Conservation (phyloP, 1,140 invertebrate species). For the Macrostomum lignano region DNA sequence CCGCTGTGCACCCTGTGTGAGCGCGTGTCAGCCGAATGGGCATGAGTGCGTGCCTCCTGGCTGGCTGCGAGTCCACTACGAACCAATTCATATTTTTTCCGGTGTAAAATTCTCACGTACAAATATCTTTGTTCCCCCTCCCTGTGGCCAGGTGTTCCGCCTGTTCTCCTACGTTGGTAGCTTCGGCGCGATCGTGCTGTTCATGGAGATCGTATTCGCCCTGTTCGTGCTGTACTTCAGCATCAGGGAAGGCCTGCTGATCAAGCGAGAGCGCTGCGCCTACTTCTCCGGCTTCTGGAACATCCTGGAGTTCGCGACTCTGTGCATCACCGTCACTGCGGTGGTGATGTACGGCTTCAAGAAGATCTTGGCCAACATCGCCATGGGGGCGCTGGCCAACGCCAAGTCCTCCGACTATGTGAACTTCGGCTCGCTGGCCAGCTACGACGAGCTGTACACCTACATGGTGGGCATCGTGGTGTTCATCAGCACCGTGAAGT, state of each 20-base stretch:
- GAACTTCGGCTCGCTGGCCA: conserved; percentile 29
- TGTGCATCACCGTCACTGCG: conserved; percentile 22
- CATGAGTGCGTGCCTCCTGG: too few species aligned
- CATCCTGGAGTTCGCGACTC: conserved; percentile 25
- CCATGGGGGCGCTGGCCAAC: conserved; percentile 22
- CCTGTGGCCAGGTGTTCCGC: conserved; percentile 17
- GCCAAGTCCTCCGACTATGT: conserved; percentile 28
- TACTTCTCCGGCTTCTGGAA: conserved; percentile 31
- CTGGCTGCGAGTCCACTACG: too few species aligned
- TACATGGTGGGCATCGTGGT: conserved; percentile 27
- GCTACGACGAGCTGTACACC: conserved; percentile 30
- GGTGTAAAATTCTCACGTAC: conserved; percentile 12
- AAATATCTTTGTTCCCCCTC: too few species aligned
- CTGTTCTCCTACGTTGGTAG: conserved; percentile 23
- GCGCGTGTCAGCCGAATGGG: too few species aligned
- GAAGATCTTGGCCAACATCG: conserved; percentile 22
- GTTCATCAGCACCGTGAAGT: conserved; percentile 31
- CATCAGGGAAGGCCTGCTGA: conserved; percentile 13
- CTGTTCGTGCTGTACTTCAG: conserved; percentile 22
- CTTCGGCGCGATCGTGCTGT: conserved; percentile 19
- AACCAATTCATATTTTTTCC: too few species aligned
- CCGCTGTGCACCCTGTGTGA: too few species aligned
- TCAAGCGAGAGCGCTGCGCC: conserved; percentile 16
- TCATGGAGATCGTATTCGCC: conserved; percentile 20
- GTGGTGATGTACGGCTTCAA: conserved; percentile 29